These are phyloP conservation scores for Heliornis fulica DNA, from an alignment of 2,113 vertebrate genomes.

Conservation along the genomic window DNA sequence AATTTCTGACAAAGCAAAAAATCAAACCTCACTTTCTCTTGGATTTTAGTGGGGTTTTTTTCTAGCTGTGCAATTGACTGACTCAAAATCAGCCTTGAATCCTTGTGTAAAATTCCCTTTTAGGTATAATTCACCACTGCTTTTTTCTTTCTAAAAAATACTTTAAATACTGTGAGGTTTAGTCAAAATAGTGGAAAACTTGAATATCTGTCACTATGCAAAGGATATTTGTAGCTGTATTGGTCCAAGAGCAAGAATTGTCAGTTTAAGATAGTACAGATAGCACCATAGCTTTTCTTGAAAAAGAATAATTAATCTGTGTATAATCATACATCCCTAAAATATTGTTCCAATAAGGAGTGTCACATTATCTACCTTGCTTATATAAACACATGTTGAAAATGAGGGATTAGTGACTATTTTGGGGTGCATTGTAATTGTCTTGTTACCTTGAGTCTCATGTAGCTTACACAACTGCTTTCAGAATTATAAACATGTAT, in stretches of 20 bases:
- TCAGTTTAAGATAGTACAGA: neutral
- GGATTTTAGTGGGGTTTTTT: neutral
- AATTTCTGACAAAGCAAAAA: neutral
- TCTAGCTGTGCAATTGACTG: neutral
- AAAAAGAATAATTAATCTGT: neutral
- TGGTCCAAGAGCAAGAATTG: neutral
- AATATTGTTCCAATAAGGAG: neutral
- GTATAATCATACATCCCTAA: neutral
- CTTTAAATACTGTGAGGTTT: neutral
- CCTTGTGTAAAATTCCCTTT: neutral
- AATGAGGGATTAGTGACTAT: constrained; percentile 38
- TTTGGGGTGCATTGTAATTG: constrained; percentile 32
- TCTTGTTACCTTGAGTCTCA: neutral
- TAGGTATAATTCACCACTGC: neutral
- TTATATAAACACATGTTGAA: neutral
- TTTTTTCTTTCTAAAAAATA: neutral
- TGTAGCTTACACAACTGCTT: neutral
- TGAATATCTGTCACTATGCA: neutral
- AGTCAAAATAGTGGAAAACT: neutral
- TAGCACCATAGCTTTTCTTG: neutral
- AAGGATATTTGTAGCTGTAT: neutral
- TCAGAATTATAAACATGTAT: neutral
- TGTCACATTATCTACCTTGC: constrained; percentile 27
- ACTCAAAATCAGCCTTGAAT: neutral
- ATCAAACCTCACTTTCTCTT: neutral